These are phyloP conservation scores for Kobus ellipsiprymnus DNA, from an alignment of 2,113 vertebrate genomes.

Conservation along the genomic window DNA sequence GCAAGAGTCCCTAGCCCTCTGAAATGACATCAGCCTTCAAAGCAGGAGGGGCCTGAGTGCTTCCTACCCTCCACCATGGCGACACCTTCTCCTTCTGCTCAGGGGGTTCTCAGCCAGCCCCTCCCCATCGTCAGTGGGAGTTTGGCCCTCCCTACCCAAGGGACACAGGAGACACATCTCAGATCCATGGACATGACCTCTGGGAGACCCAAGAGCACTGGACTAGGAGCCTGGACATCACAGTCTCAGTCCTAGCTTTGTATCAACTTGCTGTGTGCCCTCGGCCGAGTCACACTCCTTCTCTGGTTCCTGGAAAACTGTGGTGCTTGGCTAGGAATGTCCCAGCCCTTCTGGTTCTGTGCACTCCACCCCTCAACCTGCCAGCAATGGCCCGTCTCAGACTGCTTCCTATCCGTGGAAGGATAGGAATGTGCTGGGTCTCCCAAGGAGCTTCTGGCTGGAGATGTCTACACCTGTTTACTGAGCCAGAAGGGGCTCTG, in stretches of 20 bases:
- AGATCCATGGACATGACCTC: neutral
- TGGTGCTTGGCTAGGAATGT: neutral
- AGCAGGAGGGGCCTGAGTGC: neutral
- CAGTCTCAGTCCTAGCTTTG: neutral
- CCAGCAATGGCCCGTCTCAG: too few relatives aligned
- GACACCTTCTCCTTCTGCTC: neutral
- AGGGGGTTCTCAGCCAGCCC: neutral
- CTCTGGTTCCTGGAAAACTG: neutral
- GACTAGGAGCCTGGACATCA: neutral
- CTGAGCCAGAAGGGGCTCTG: neutral
- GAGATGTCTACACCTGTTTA: neutral
- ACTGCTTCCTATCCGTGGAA: neutral
- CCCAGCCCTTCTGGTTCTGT: neutral
- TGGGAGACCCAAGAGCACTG: neutral
- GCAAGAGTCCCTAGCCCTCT: neutral
- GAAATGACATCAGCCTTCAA: neutral
- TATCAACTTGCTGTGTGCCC: neutral
- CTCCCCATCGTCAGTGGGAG: neutral
- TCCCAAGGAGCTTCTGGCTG: neutral
- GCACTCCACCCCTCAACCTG: accelerated
- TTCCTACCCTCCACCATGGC: neutral
- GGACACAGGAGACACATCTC: neutral
- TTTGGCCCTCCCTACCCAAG: neutral
- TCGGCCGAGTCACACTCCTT: neutral
- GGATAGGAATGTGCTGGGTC: neutral